Base-by-base conservation (phyloP, 2,888 invertebrate genomes). In the Hirtodrosophila trivittata region DNA sequence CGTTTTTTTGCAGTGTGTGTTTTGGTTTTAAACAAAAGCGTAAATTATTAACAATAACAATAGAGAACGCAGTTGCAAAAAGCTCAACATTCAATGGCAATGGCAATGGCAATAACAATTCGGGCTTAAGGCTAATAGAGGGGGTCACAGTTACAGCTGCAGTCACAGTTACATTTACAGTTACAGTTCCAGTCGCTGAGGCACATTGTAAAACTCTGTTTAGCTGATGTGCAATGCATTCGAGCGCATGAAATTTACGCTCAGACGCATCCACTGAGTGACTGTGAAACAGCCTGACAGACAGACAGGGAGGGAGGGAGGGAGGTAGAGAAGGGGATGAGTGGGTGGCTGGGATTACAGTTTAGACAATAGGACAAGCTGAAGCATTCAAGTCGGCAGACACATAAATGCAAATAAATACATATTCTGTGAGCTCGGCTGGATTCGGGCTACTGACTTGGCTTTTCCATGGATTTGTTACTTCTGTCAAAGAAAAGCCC, bases 31-130 rank as follows among this genome's bases (percentile, higher is more conserved):
- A 35, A 71, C 65, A 74, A 76, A 71, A 59, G 63, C 66, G 41
- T 39, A 84, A 77, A 81, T 81, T 81, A 80, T 84, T 70, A 84
- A 70, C 77, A 77, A 75, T 81, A 54, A 80, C 77, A 80, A 80
- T 68, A 55, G 43, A 58, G 13, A 33, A 43, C 58, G 54, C 68
- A 51, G 33, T 50, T 49, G 66, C 54, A 62, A 62, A 55, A 66
- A 56, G 52, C 74, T 60, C 50, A 42, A 62, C 64, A 58, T 55
- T 60, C 47, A 45, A 66, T 63, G 64, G 46, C 57, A 72, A 51
- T 43, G 58, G 67, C 69, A 58, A 41, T 68, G 47, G 59, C 55
- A 63, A 63, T 58, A 59, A 54, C 64, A 42, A 42, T 28, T 55
- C 41, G 33, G 39, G 33, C 26, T 42, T 39, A 8, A 8, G 35